Evolutionary conservation across 2,113 vertebrate genomes (phyloP).

Genomic region (Clarias gariepinus): DNA sequence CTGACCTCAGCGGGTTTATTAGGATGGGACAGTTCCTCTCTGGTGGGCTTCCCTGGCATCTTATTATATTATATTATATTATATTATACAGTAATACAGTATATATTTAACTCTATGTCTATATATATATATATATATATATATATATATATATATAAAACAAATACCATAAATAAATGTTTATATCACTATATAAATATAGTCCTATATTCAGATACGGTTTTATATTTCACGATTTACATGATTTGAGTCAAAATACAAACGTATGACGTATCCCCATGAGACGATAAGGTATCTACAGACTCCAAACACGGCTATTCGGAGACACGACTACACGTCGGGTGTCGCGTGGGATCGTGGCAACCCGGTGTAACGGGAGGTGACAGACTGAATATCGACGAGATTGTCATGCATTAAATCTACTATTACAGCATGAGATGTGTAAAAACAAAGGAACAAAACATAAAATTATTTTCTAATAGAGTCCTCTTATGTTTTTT

Average conservation of each 20-base stretch:
- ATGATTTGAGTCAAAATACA: constrained; percentile 56
- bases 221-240: constrained; percentile 48
- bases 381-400: constrained; percentile 59
- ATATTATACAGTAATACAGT: no score
- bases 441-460: constrained; percentile 16
- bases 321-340: constrained; percentile 34
- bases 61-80: no score
- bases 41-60: background rate
- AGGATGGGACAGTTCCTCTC: background rate
- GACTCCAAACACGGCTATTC: constrained; percentile 29
- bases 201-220: constrained; percentile 63
- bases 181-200: constrained; percentile 67
- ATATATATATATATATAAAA: constrained; percentile 55
- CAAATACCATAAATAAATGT: constrained; percentile 70
- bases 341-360: constrained; percentile 57
- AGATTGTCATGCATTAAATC: constrained; percentile 73
- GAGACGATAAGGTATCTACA: constrained; percentile 26
- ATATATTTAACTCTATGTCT: constrained; percentile 29
- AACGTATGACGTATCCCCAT: constrained; percentile 44
- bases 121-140: constrained; percentile 65
- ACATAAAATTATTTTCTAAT: constrained; percentile 25
- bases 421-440: constrained; percentile 62
- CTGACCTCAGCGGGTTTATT: background rate
- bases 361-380: constrained; percentile 54
- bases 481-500: background rate